Evolutionary conservation across 2,888 invertebrate species (phyloP), one percentile per base, ranked within the genome.

Genomic region (Ectemnius continuus): DNA sequence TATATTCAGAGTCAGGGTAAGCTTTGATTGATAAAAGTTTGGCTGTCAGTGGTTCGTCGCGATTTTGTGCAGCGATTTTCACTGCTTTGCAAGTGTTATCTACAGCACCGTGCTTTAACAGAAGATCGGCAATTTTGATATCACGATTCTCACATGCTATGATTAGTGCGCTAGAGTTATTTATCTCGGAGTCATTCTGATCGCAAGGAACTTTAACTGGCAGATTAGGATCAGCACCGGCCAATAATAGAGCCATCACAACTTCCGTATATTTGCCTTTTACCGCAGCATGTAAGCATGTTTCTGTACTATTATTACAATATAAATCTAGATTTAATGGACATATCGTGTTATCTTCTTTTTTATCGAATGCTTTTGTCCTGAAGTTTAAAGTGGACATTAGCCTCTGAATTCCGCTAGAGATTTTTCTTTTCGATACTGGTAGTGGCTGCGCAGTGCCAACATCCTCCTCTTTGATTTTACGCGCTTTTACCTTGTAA

Each of bases 1-100:
- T 97, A 91, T 95, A 96, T 87, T 99, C 98, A 0, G 96, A 96
- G 91, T 99, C 99, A 0, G 96, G 94, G 91, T 97, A 95, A 0
- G 97, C 97, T 91, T 97, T 96, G 62, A 96, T 95, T 0, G 97
- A 95, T n/a, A 99, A 92, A 26, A 98, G 92, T 80, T 95, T 95
- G 14, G 96, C 95, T 6, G 96, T 94, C 5, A 97, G 93, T 0
- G 93, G 92, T 86, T 95, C 95, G 86, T 98, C 96, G 18, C 94
- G 94, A 82, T 94, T 94, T 23, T 93, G 91, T 1, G 96, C 95
- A 4, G 96, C 96, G 77, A 96, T 95, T 46, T 93, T 92, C 59
- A 98, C 92, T 2, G 98, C 98, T 80, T 94, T 93, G 70, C 96
- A 95, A 73, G 96, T 95, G 72, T 97, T 96, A 92, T 99, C 99